Percentiles rank a stretch among this genome's conserved stretches.
Evolutionary conservation across 2,113 vertebrate species (phyloP).

Genomic region (Cinclus cinclus): DNA sequence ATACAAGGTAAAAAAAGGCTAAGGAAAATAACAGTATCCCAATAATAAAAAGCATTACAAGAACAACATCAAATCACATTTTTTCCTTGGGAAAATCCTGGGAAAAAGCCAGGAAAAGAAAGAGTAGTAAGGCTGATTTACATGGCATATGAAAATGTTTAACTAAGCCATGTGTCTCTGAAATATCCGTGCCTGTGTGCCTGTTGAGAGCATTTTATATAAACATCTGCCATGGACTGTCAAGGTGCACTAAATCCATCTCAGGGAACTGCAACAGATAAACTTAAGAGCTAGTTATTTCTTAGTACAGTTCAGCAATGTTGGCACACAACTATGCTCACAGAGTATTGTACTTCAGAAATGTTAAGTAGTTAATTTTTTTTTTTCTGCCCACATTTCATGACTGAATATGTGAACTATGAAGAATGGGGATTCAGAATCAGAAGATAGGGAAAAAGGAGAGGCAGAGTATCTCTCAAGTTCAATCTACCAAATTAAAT

Average conservation of each 20-base stretch:
- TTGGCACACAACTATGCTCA: neutral
- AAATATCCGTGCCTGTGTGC: neutral
- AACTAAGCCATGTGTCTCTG: neutral
- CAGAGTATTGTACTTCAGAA: neutral
- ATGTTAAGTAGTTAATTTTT: neutral
- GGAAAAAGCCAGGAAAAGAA: neutral
- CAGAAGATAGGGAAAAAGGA: neutral
- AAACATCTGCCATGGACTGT: neutral
- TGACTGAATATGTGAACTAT: neutral
- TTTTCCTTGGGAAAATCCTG: neutral
- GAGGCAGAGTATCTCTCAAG: neutral
- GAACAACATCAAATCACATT: neutral
- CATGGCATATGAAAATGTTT: neutral
- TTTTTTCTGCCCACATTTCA: neutral
- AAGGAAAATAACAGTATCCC: neutral
- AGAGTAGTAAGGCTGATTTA: neutral
- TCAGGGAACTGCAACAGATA: neutral
- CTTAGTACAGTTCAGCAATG: neutral
- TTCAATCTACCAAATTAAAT: neutral
- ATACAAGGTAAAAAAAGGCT: neutral
- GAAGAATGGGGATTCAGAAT: neutral
- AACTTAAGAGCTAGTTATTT: neutral
- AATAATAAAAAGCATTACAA: neutral
- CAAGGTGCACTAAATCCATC: neutral
- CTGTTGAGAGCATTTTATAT: neutral